A percentile compares a stretch with the other conserved stretches of the same genome.
Conservation (phyloP, 2,888 invertebrate genomes). For the Brachyopa scutellaris region DNA sequence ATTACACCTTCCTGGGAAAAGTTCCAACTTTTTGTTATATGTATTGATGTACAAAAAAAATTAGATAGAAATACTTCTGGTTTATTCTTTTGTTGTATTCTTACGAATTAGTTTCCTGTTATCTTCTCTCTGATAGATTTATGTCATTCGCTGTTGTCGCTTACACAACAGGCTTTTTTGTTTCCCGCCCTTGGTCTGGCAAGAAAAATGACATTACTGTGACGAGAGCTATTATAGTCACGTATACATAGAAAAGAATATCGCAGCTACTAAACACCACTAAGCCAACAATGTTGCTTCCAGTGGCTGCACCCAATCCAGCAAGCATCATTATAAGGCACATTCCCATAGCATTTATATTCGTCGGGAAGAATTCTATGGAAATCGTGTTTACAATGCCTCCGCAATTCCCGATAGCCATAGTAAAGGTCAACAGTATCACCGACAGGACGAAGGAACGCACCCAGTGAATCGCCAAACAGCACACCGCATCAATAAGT, state of each 20-base stretch:
- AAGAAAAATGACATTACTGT: slow-evolving; percentile 73
- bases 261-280: slow-evolving; percentile 76
- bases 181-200: slow-evolving; percentile 74
- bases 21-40: too few species aligned
- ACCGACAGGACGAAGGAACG: slow-evolving; percentile 84
- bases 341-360: slow-evolving; percentile 81
- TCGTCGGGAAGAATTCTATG: slow-evolving; percentile 84
- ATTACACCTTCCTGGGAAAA: too few species aligned
- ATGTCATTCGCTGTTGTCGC: too few species aligned
- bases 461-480: slow-evolving; percentile 85
- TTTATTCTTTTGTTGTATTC: too few species aligned
- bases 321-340: slow-evolving; percentile 80
- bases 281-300: slow-evolving; percentile 78
- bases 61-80: too few species aligned
- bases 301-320: slow-evolving; percentile 79
- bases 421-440: slow-evolving; percentile 83
- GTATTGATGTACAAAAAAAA: too few species aligned
- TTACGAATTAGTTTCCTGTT: too few species aligned
- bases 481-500: slow-evolving; percentile 83
- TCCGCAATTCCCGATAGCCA: slow-evolving; percentile 84
- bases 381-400: slow-evolving; percentile 84
- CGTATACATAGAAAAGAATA: slow-evolving; percentile 74
- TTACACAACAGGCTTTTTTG: too few species aligned
- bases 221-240: slow-evolving; percentile 72
- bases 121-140: too few species aligned